Evolutionary conservation across 2,113 vertebrate species (phyloP), one percentile per base, ranked within the genome.

Genomic region (Vidua macroura): DNA sequence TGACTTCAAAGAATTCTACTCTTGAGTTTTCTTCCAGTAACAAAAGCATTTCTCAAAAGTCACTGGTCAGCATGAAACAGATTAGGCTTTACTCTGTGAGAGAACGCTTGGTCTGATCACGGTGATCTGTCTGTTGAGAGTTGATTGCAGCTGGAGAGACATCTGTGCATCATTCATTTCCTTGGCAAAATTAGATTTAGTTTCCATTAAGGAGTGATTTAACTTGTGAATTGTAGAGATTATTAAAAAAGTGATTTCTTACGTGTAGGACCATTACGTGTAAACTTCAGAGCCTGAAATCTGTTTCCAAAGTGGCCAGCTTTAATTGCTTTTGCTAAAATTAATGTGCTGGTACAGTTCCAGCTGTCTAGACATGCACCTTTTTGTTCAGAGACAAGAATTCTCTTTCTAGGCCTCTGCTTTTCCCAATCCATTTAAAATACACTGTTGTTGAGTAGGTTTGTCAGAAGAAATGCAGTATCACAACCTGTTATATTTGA

Each of bases 341-440:
- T 27, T 52, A 82, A 51, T 46, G 44, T 59, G 28, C 31, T 49
- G 84, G 78, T 67, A 51, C 15, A 39, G 49, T 86, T 91, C 66
- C 89, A 93, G 89, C 53, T 85, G 84, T 89, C 84, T 87, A 92
- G 95, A 96, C 55, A 5, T 30, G 14, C 43, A 76, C 37, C 46
- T 89, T 49, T 84, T 59, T 62, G 31, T 82, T 78, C 53, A 75
- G 70, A 83, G 62, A 83, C 46, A 53, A 63, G 41, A 94, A 62
- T 66, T 76, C 23, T 75, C 56, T 53, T 82, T 68, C 58, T 68
- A 60, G 39, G 67, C 62, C 60, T 49, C 44, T 56, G 49, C 15
- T 69, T 37, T 92, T 93, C n/a, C 58, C 60, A 72, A 1, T 62
- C 55, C 10, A 35, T 64, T 84, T 84, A 43, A 95, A 76, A 51